phyloP scores from a whole-genome alignment of 2,113 vertebrate genomes.

The Anthoscopus minutus region DNA sequence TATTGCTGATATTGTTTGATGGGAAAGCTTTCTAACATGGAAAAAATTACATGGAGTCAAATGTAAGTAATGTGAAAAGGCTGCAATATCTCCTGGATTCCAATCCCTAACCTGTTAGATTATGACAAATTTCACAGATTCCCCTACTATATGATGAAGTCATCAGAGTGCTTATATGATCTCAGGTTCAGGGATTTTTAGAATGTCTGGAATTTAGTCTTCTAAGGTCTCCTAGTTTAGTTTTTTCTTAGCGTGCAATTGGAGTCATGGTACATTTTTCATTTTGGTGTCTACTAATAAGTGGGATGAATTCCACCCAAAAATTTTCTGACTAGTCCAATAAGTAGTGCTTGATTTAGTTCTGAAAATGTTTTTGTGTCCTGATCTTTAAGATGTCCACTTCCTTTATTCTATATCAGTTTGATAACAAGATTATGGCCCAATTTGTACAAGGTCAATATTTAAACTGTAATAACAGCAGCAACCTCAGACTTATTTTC shows the following conservation, averaged over 20 bases:
- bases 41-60: not conserved
- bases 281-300: not conserved
- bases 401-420: not conserved
- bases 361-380: not conserved
- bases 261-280: not conserved
- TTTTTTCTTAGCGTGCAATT: not conserved
- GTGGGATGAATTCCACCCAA: not conserved
- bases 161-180: not conserved
- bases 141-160: not conserved
- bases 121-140: not conserved
- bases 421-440: not conserved
- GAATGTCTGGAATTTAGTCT: not conserved
- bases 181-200: not conserved
- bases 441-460: not conserved
- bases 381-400: not conserved
- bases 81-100: not conserved
- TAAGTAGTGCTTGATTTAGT: not conserved
- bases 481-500: not conserved
- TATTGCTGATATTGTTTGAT: not conserved
- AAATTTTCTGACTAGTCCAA: not conserved
- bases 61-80: not conserved
- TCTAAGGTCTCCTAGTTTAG: not conserved
- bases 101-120: not conserved
- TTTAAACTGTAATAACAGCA: not conserved
- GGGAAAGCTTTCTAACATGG: not conserved